These are phyloP conservation scores for Elgonia sp. DNA, from an alignment of 2,888 invertebrate genomes.

Conservation along the genomic window DNA sequence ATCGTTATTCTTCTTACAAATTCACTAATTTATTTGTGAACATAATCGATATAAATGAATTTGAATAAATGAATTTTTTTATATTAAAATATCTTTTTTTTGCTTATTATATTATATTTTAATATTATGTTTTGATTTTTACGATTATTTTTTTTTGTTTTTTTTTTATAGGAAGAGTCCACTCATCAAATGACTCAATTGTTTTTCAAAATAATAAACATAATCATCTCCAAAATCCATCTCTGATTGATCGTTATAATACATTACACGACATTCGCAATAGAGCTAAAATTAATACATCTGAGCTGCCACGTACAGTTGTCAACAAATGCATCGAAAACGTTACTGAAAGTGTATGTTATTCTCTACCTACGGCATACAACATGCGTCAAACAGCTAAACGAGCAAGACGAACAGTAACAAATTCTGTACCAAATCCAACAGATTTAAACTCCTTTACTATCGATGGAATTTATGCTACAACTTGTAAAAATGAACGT, in stretches of 20 bases:
- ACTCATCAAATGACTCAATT: not conserved
- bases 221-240: slow-evolving; percentile 13
- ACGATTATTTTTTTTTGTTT: not conserved
- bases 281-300: slow-evolving; percentile 9
- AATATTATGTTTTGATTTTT: too few species aligned
- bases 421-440: slow-evolving; percentile 19
- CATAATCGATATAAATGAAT: too few species aligned
- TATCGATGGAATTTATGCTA: slow-evolving; percentile 14
- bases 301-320: slow-evolving; percentile 5
- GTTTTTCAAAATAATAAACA: slow-evolving; percentile 6
- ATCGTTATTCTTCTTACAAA: not conserved
- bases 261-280: slow-evolving; percentile 11
- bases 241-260: not conserved
- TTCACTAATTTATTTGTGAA: slow-evolving; percentile 9
- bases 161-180: slow-evolving; percentile 11
- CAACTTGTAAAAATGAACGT: slow-evolving; percentile 26
- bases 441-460: slow-evolving; percentile 26
- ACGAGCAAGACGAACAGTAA: not conserved
- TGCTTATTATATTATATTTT: not conserved
- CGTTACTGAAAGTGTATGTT: not conserved
- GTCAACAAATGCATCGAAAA: not conserved
- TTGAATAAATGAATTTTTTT: not conserved
- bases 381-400: slow-evolving; percentile 35
- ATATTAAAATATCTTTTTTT: not conserved
- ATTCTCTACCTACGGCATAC: not conserved